Percentiles rank a stretch among this genome's conserved stretches.
phyloP scores from a whole-genome alignment of 2,113 vertebrate species.

The Pseudopipra pipra region DNA sequence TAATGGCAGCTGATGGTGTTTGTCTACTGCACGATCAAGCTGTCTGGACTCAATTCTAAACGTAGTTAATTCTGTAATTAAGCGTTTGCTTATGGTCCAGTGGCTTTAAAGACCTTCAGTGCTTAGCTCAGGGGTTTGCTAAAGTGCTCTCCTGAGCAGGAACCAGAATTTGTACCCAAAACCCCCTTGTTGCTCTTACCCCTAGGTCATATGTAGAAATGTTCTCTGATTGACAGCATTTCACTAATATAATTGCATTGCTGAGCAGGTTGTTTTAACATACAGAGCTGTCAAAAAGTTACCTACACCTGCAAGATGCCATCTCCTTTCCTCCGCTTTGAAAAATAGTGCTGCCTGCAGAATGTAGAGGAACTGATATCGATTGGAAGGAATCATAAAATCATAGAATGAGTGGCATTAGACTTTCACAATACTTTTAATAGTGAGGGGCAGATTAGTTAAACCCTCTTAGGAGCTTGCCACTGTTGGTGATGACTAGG shows the following conservation, averaged over 20 bases:
- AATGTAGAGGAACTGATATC: background rate
- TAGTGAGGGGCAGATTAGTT: background rate
- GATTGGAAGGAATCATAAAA: background rate
- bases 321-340: background rate
- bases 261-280: slow-evolving; percentile 1
- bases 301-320: background rate
- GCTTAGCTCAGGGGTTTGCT: slow-evolving; percentile 15
- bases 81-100: background rate
- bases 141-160: slow-evolving; percentile 25
- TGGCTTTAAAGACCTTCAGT: background rate
- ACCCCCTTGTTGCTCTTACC: background rate
- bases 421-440: background rate
- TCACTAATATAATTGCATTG: slow-evolving; percentile 12
- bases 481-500: background rate
- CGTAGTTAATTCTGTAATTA: slow-evolving; percentile 2
- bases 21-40: background rate
- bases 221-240: background rate
- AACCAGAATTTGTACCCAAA: slow-evolving; percentile 3
- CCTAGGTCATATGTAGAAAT: background rate
- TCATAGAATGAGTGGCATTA: background rate
- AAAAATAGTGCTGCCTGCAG: background rate
- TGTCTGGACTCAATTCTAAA: background rate
- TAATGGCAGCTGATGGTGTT: background rate
- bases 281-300: background rate
- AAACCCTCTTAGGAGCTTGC: slow-evolving; percentile 57